Percentiles rank a stretch among this genome's conserved stretches.
These are phyloP conservation scores for Onychostruthus taczanowskii DNA, from an alignment of 2,113 vertebrate genomes.

Conservation along the genomic window DNA sequence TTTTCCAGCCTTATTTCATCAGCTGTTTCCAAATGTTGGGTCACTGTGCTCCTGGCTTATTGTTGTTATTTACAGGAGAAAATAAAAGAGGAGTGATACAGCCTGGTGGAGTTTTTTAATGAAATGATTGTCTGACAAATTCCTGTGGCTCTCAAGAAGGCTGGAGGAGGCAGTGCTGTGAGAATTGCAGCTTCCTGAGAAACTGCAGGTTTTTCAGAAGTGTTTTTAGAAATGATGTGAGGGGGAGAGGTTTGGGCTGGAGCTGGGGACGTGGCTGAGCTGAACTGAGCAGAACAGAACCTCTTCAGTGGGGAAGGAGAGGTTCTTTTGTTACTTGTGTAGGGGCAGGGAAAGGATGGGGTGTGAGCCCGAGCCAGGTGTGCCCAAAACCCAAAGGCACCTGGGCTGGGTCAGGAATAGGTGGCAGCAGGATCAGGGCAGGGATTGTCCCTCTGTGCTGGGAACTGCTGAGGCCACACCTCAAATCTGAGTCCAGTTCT, in stretches of 20 bases:
- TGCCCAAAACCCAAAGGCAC: background rate
- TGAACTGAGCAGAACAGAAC: accelerated
- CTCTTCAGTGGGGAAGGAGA: background rate
- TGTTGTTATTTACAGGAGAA: background rate
- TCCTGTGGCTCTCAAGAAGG: background rate
- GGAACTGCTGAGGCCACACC: background rate
- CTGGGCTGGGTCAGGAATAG: background rate
- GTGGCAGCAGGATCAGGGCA: background rate
- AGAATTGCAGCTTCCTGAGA: background rate
- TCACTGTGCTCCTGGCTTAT: background rate
- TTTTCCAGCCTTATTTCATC: background rate
- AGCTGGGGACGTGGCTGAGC: accelerated
- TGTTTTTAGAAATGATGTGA: background rate
- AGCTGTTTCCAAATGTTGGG: background rate
- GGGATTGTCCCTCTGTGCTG: background rate
- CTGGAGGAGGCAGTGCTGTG: background rate
- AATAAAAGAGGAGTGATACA: background rate
- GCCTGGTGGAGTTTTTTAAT: background rate
- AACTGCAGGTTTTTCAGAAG: background rate
- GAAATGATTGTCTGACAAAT: background rate
- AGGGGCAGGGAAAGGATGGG: background rate
- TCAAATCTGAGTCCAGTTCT: background rate
- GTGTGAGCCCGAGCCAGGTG: background rate
- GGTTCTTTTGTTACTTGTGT: background rate
- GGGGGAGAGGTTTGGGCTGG: background rate